A percentile compares a stretch with the other conserved stretches of the same genome.
Evolutionary conservation across 2,888 invertebrate genomes (phyloP).

Genomic region (Cephus nigrinus): DNA sequence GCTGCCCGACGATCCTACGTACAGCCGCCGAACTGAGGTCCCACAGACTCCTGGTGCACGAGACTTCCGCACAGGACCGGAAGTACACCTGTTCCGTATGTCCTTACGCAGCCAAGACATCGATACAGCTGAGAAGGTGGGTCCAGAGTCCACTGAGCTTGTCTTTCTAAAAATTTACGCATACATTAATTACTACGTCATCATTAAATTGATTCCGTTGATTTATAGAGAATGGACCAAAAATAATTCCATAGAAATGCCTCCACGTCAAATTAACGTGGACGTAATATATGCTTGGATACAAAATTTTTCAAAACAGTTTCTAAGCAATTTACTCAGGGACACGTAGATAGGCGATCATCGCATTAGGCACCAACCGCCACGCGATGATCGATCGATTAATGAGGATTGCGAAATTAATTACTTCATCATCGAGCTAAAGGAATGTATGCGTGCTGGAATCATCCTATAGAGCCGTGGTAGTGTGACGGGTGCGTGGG

Average conservation of each 20-base stretch:
- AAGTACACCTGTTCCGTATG: constrained; percentile 72
- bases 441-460: not conserved
- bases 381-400: not conserved
- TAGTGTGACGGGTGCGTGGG: not conserved
- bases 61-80: constrained; percentile 67
- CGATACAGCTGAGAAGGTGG: constrained; percentile 68
- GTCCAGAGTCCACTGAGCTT: constrained; percentile 8
- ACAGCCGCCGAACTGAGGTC: constrained; percentile 69
- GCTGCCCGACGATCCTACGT: constrained; percentile 71
- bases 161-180: constrained; percentile 14
- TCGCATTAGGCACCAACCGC: not conserved
- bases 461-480: not conserved
- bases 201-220: not conserved
- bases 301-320: not conserved
- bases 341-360: not conserved
- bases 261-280: not conserved
- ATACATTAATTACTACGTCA: constrained; percentile 21
- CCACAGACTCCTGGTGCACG: constrained; percentile 70
- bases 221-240: not conserved
- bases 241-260: not conserved
- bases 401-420: not conserved
- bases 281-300: not conserved
- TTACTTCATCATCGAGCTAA: not conserved
- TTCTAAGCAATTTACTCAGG: not conserved
- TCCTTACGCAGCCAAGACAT: constrained; percentile 61